Conservation (phyloP, 2,113 vertebrate species). For the Geococcyx californianus region DNA sequence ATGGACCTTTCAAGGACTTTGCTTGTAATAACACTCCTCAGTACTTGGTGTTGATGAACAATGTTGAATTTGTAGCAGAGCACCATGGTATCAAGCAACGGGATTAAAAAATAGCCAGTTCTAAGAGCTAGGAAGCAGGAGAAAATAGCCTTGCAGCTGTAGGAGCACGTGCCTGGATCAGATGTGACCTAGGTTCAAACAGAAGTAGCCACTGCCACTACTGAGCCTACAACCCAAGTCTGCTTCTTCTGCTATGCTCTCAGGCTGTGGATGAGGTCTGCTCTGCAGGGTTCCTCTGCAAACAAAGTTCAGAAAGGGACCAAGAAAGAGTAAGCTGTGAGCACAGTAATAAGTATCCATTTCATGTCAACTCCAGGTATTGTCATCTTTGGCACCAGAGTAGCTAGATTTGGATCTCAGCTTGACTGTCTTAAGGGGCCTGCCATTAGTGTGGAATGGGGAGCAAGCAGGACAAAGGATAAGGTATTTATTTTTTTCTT, state of each 20-base stretch:
- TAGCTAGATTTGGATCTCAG: neutral
- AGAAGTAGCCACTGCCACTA: neutral
- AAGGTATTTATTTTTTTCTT: neutral
- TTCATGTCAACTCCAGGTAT: fast-evolving
- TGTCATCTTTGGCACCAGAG: neutral
- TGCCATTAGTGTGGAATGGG: neutral
- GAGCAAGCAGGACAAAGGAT: neutral
- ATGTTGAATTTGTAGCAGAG: conserved; percentile 2
- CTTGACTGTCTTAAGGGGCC: fast-evolving
- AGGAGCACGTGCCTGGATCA: neutral
- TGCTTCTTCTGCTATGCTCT: neutral
- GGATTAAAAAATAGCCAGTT: conserved; percentile 26
- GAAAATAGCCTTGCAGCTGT: neutral
- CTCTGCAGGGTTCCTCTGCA: neutral
- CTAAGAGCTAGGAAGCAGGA: neutral
- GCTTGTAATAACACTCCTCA: neutral
- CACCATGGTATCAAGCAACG: conserved; percentile 54
- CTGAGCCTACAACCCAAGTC: neutral
- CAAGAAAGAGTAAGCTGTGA: neutral
- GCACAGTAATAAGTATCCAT: neutral
- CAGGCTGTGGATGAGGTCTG: no score
- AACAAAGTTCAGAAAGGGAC: neutral
- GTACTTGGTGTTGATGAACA: neutral
- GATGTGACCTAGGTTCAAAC: neutral
- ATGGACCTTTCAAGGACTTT: neutral